These are phyloP conservation scores for Semibalanus balanoides DNA, from an alignment of 1,140 invertebrate species.

Conservation along the genomic window DNA sequence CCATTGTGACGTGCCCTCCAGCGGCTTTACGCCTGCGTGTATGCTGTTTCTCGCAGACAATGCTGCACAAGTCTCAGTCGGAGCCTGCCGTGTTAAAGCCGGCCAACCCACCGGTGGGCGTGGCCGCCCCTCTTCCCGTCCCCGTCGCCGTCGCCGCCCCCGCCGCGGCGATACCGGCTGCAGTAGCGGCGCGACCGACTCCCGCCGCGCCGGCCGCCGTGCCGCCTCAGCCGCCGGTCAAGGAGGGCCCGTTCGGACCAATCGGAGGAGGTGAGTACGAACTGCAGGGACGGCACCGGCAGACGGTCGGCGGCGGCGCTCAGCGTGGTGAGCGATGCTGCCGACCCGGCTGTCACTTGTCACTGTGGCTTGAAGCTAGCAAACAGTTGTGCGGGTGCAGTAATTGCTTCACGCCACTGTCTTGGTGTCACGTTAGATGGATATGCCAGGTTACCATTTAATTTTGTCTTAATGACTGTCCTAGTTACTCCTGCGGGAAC, in stretches of 20 bases:
- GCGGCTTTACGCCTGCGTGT: too few relatives aligned
- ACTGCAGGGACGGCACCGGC: too few relatives aligned
- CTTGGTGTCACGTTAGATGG: too few relatives aligned
- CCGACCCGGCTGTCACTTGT: too few relatives aligned
- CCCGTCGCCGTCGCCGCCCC: not conserved
- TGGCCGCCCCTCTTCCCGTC: not conserved
- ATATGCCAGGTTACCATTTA: too few relatives aligned
- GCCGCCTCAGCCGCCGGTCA: not conserved
- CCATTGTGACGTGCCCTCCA: too few relatives aligned
- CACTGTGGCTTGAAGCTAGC: too few relatives aligned
- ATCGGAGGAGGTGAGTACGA: not conserved
- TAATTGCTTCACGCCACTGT: too few relatives aligned
- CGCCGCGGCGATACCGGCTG: not conserved
- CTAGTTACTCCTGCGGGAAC: too few relatives aligned
- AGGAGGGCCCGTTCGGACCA: not conserved
- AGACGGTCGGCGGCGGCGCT: not conserved
- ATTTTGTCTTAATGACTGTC: too few relatives aligned
- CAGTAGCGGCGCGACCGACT: not conserved
- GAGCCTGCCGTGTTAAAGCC: not conserved
- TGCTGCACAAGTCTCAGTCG: slow-evolving; percentile 3
- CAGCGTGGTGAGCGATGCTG: not conserved
- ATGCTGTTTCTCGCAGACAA: not conserved
- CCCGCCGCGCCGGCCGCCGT: not conserved
- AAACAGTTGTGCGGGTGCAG: too few relatives aligned
- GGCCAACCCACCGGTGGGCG: not conserved